Percentiles rank a stretch among this genome's conserved stretches.
These are phyloP conservation scores for Venustaconcha ellipsiformis DNA, from an alignment of 1,140 invertebrate species.

Conservation along the genomic window DNA sequence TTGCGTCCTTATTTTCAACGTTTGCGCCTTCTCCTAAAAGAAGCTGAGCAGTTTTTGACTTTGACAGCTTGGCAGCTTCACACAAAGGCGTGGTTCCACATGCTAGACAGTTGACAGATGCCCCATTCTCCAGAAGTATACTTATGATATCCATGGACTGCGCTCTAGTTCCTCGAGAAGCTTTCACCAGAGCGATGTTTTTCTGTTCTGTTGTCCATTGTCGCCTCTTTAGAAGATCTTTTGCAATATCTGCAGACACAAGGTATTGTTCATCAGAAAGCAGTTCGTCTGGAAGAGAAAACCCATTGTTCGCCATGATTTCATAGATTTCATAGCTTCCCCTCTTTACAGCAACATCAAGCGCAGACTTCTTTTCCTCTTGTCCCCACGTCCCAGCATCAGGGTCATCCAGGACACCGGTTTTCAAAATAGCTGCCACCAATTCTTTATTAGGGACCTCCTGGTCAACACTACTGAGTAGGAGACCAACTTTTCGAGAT, in stretches of 20 bases:
- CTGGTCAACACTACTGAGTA: conserved; percentile 24
- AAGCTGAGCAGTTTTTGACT: conserved; percentile 44
- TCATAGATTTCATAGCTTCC: conserved; percentile 31
- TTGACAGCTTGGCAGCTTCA: conserved; percentile 22
- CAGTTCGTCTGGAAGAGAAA: conserved; percentile 16
- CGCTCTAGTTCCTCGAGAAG: conserved; percentile 5
- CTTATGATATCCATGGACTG: conserved; percentile 21
- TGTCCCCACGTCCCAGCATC: conserved; percentile 14
- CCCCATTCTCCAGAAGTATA: conserved; percentile 19
- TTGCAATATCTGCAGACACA: conserved; percentile 15
- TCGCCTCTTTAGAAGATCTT: conserved; percentile 21
- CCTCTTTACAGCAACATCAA: conserved; percentile 26
- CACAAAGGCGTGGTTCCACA: conserved; percentile 23
- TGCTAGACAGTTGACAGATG: conserved; percentile 20
- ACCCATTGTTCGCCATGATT: conserved; percentile 4
- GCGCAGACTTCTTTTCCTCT: conserved; percentile 8
- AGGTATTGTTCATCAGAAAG: conserved; percentile 28
- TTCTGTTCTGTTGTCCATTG: conserved; percentile 31
- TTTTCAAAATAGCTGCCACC: conserved; percentile 17
- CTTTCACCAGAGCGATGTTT: conserved; percentile 23
- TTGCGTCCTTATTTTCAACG: conserved; percentile 63
- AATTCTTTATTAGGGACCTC: conserved; percentile 23
- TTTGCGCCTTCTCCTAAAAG: conserved; percentile 60
- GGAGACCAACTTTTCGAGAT: conserved; percentile 12
- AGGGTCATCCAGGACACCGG: conserved; percentile 5